A percentile compares a stretch with the other conserved stretches of the same genome.
Evolutionary conservation across 2,113 vertebrate genomes (phyloP).

Genomic region (Leucosticte australis): DNA sequence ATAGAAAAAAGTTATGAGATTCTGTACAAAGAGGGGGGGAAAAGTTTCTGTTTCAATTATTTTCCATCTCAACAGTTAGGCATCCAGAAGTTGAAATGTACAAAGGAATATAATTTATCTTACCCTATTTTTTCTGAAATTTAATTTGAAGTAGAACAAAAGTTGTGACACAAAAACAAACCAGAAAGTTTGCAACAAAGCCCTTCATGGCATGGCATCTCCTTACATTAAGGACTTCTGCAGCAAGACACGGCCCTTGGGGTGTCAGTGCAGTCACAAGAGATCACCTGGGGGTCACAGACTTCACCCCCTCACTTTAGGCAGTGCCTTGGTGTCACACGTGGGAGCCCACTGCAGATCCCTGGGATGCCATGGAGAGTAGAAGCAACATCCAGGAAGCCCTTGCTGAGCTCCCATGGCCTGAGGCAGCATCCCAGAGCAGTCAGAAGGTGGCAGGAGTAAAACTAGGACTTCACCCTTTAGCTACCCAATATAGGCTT

Average conservation of each 20-base stretch:
- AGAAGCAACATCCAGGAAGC: background rate
- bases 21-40: rapidly evolving
- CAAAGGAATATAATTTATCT: background rate
- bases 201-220: background rate
- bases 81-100: background rate
- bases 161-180: background rate
- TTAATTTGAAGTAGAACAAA: background rate
- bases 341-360: background rate
- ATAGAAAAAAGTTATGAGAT: background rate
- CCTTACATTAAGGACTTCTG: background rate
- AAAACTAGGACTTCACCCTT: background rate
- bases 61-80: background rate
- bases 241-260: background rate
- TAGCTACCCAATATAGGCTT: background rate
- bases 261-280: background rate
- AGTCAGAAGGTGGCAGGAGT: background rate
- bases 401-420: background rate
- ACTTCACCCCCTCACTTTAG: background rate
- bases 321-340: background rate
- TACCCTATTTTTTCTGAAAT: background rate
- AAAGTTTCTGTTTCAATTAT: background rate
- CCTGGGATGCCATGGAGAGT: background rate
- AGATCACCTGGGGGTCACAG: background rate
- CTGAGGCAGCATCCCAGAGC: background rate
- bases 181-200: background rate